Evolutionary conservation across 1,140 invertebrate species (phyloP).

Genomic region (Cyclargus thomasi): DNA sequence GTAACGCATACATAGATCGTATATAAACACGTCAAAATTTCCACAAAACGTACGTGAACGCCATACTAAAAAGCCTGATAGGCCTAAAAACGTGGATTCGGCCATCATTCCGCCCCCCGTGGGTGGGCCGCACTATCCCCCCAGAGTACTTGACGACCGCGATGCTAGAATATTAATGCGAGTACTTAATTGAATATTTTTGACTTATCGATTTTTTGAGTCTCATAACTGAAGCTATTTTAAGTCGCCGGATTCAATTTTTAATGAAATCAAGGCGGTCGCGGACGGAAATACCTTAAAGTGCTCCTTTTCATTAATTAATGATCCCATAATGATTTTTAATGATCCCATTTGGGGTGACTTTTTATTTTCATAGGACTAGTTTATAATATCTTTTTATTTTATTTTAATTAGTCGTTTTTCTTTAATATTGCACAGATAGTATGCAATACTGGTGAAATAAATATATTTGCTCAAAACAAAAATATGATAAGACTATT

Average conservation of each 20-base stretch:
- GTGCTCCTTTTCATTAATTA: neutral
- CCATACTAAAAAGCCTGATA: conserved; percentile 66
- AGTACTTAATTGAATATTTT: conserved; percentile 64
- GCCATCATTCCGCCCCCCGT: conserved; percentile 47
- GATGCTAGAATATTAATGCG: conserved; percentile 69
- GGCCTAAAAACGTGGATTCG: conserved; percentile 69
- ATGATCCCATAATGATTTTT: neutral
- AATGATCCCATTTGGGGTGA: neutral
- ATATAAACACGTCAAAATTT: conserved; percentile 55
- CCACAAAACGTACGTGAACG: conserved; percentile 49
- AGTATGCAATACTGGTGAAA: no score
- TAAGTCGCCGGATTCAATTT: conserved; percentile 11
- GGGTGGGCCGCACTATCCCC: conserved; percentile 50
- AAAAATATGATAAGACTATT: no score
- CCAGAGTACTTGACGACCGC: conserved; percentile 57
- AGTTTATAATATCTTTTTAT: no score
- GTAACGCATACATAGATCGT: conserved; percentile 40
- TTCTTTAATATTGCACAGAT: no score
- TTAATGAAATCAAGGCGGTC: conserved; percentile 1
- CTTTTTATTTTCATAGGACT: neutral
- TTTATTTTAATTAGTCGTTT: no score
- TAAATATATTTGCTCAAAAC: no score
- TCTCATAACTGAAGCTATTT: neutral
- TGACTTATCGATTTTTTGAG: conserved; percentile 45
- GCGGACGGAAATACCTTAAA: neutral